A percentile compares a stretch with the other conserved stretches of the same genome.
These are phyloP conservation scores for Gymnoscelis rufifasciata DNA, from an alignment of 2,888 invertebrate genomes.

Conservation along the genomic window DNA sequence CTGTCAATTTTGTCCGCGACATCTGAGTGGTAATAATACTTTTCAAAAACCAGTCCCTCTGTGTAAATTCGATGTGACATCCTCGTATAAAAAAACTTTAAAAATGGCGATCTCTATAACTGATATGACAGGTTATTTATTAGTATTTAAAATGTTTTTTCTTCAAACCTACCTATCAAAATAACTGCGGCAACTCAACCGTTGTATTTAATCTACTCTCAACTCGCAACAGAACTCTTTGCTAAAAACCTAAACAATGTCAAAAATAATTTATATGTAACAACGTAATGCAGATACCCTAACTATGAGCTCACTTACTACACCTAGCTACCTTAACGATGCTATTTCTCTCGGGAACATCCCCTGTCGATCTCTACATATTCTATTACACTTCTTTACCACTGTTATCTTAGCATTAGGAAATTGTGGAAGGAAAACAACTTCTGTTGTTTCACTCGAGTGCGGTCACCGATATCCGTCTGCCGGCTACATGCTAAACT, in stretches of 20 bases:
- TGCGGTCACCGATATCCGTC: neutral
- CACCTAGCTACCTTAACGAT: slow-evolving; percentile 63
- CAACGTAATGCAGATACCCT: slow-evolving; percentile 52
- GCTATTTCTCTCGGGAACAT: slow-evolving; percentile 40
- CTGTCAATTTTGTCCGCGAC: no score
- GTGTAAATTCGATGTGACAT: neutral
- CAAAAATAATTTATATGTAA: slow-evolving; percentile 56
- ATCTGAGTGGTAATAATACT: neutral
- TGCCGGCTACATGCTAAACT: slow-evolving; percentile 24
- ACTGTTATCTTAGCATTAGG: slow-evolving; percentile 9
- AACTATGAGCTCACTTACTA: slow-evolving; percentile 60
- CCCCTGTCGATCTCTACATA: slow-evolving; percentile 41
- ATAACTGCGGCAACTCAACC: slow-evolving; percentile 7
- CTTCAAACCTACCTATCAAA: slow-evolving; percentile 18
- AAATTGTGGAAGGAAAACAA: slow-evolving; percentile 3
- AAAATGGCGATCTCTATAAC: neutral
- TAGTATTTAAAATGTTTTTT: slow-evolving; percentile 4
- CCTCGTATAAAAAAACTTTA: neutral
- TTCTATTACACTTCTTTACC: slow-evolving; percentile 23
- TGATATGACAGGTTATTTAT: neutral
- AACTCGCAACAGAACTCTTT: slow-evolving; percentile 28
- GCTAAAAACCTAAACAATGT: slow-evolving; percentile 47
- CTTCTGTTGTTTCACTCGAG: neutral
- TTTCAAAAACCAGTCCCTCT: neutral
- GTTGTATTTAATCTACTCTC: slow-evolving; percentile 10